Conservation (phyloP, 2,797 vertebrate genomes). For the Hozukius guyotensis region DNA sequence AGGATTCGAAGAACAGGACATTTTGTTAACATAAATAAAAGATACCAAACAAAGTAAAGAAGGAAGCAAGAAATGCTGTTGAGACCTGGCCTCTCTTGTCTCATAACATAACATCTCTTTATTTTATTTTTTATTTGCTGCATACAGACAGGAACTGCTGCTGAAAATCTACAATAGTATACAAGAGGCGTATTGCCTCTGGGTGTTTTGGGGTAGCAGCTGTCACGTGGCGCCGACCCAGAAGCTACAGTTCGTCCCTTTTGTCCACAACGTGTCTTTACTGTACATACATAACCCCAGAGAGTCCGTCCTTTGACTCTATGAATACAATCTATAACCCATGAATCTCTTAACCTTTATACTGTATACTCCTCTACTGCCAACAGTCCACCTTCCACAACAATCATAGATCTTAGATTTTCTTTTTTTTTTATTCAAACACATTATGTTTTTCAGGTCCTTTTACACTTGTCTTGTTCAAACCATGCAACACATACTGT, state of each 20-base stretch:
- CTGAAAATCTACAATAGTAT: slow-evolving; percentile 68
- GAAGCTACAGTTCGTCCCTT: slow-evolving; percentile 18
- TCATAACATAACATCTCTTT: slow-evolving; percentile 65
- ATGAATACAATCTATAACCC: slow-evolving; percentile 4
- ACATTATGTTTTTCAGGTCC: slow-evolving; percentile 33
- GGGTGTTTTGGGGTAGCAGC: slow-evolving; percentile 25
- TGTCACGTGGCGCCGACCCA: neutral
- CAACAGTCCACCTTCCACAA: neutral
- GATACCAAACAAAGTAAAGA: neutral
- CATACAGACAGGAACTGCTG: slow-evolving; percentile 65
- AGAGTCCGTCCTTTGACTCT: neutral
- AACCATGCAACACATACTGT: slow-evolving; percentile 63
- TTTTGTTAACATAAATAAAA: neutral
- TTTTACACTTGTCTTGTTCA: slow-evolving; percentile 37
- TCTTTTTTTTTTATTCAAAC: slow-evolving; percentile 15
- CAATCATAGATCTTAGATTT: neutral
- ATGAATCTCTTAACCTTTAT: neutral
- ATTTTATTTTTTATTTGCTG: slow-evolving; percentile 63
- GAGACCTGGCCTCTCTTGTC: neutral
- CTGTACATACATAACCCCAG: slow-evolving; percentile 37
- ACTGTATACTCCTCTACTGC: neutral
- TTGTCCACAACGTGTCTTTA: slow-evolving; percentile 29
- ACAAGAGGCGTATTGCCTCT: slow-evolving; percentile 46
- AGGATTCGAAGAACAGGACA: neutral
- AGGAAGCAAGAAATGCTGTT: neutral